A percentile compares a stretch with the other conserved stretches of the same genome.
phyloP scores from a whole-genome alignment of 1,140 invertebrate genomes.

The Euura saliciscinereae region DNA sequence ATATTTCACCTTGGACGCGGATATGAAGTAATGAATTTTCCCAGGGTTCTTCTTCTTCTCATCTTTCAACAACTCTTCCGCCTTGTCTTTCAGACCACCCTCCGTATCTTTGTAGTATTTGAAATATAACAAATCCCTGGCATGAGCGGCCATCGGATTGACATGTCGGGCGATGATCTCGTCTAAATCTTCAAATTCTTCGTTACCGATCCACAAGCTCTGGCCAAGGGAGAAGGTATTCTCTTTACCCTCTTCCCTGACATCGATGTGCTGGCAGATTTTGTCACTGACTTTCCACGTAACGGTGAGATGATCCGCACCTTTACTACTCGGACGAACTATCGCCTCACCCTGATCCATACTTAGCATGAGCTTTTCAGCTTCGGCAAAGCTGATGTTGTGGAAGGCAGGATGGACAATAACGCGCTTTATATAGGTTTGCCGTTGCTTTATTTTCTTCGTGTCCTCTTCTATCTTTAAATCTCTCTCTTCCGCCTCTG shows the following conservation, averaged over 20 bases:
- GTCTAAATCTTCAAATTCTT: conserved; percentile 97
- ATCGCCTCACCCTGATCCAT: conserved; percentile 98
- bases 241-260: conserved; percentile 95
- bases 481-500: conserved; percentile 84
- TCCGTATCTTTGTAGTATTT: conserved; percentile 85
- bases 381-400: conserved; percentile 93
- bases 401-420: conserved; percentile 98
- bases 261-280: conserved; percentile 95
- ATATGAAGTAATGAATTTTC: conserved; percentile 92
- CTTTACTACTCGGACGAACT: conserved; percentile 95
- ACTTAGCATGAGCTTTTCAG: conserved; percentile 86
- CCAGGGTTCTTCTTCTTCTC: conserved; percentile 85
- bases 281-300: conserved; percentile 98
- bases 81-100: conserved; percentile 78
- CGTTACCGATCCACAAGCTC: conserved; percentile 81
- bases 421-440: conserved; percentile 91
- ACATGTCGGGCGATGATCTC: conserved; percentile 98
- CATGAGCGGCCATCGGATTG: conserved; percentile 93
- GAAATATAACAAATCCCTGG: conserved; percentile 88
- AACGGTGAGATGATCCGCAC: conserved; percentile 93
- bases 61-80: conserved; percentile 85
- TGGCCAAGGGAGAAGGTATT: conserved; percentile 95
- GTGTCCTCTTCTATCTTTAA: conserved; percentile 79
- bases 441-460: conserved; percentile 78
- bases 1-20: conserved; percentile 71